Base-by-base conservation (phyloP, 2,888 invertebrate genomes). In the Labia minor region DNA sequence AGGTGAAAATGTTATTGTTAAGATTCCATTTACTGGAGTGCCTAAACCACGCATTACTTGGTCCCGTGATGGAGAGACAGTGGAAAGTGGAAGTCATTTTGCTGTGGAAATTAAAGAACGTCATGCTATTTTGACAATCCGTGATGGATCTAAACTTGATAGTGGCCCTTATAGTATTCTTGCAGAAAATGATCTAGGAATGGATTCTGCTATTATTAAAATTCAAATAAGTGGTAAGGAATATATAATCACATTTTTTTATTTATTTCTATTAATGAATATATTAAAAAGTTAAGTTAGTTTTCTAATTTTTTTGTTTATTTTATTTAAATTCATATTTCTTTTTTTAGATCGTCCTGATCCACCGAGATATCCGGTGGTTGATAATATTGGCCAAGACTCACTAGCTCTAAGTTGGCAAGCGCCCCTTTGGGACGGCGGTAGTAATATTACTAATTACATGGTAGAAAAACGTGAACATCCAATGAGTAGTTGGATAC, bases 11-110 rank as follows among this genome's bases (percentile, higher is more conserved):
- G 91, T 98, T 1, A 86, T 92, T 14, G 86, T 99, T 73, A 98
- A 98, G 81, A 93, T 99, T 74, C 98, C 99, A 21, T 99, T 98
- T 84, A 97, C 96, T 73, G 98, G 98, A 2, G 92, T 92, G 80
- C 98, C 99, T 0, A 90, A 90, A 75, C 98, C 98, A 21, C 91
- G 88, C 76, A 90, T 96, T 75, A 87, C 88, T 21, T 99, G 98
- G 98, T 86, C 91, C 67, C 84, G 93, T 69, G 96, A 97, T 76
- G 95, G 94, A 67, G 95, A 96, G 79, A 87, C 86, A 64, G 94
- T 95, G 73, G 95, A 95, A 79, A 90, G 90, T 68, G 95, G 95
- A 63, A 89, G 87, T 64, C 95, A 95, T 74, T 95, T 91, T 77
- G 86, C 89, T 72, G 92, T 96, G 0, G 92, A 95, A 79, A 86